Conservation (phyloP, 2,113 vertebrate species). For the Anser brachyrhynchus region DNA sequence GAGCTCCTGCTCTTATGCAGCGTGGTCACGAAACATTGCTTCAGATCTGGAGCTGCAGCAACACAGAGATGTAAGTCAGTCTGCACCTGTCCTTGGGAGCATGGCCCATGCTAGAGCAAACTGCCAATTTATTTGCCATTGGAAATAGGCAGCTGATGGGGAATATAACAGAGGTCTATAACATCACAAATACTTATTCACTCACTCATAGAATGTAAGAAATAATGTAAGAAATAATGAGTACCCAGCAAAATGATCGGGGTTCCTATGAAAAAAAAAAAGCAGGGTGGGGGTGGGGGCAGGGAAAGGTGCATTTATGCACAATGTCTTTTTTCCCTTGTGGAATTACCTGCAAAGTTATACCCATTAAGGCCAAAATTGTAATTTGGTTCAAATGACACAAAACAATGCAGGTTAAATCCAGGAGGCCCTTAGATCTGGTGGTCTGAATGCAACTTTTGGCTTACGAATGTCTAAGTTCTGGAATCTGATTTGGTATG, state of each 20-base stretch:
- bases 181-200: neutral
- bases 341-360: neutral
- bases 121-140: neutral
- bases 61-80: fast-evolving
- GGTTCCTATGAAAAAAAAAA: neutral
- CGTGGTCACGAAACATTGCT: fast-evolving
- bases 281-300: too few species aligned
- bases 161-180: neutral
- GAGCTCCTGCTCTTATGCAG: neutral
- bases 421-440: neutral
- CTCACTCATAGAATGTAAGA: neutral
- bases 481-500: neutral
- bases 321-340: neutral
- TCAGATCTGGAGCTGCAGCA: neutral
- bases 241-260: neutral
- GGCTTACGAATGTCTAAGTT: neutral
- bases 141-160: neutral
- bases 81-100: neutral
- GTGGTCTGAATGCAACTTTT: neutral
- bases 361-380: neutral
- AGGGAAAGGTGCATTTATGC: neutral
- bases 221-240: neutral
- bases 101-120: fast-evolving
- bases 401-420: neutral
- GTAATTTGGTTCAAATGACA: neutral